A percentile compares a stretch with the other conserved stretches of the same genome.
Conservation (phyloP, 2,797 vertebrate genomes). For the Chelonia mydas region DNA sequence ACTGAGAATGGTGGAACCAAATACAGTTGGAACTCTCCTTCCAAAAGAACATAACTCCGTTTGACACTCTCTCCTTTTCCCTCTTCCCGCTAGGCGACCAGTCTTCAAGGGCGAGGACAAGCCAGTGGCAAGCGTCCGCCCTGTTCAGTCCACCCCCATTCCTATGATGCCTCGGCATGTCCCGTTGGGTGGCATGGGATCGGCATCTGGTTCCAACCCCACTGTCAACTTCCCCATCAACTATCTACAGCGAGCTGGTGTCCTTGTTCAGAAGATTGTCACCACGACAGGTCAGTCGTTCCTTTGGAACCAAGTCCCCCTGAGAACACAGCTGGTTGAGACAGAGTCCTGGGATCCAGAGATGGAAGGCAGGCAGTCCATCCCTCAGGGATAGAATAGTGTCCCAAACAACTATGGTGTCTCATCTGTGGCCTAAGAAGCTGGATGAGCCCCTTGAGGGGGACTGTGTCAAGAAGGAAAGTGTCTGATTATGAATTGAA, state of each 20-base stretch:
- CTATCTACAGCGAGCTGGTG: constrained; percentile 96
- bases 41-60: not conserved
- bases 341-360: not conserved
- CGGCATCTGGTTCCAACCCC: constrained; percentile 86
- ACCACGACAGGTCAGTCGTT: constrained; percentile 91
- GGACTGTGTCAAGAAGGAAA: not conserved
- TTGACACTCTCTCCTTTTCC: not conserved
- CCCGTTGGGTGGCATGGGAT: constrained; percentile 81
- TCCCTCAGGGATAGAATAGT: not conserved
- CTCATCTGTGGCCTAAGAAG: not conserved
- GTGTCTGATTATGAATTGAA: not conserved
- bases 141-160: constrained; percentile 97
- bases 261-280: constrained; percentile 96
- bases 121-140: constrained; percentile 95
- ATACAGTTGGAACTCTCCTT: not conserved
- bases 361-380: not conserved
- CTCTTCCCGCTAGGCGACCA: constrained; percentile 85
- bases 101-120: constrained; percentile 92
- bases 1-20: not conserved
- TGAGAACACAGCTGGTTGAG: not conserved
- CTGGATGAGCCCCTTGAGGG: not conserved
- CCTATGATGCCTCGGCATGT: constrained; percentile 99
- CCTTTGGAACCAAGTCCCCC: not conserved
- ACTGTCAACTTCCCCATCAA: constrained; percentile 93
- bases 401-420: not conserved